Percentiles rank a stretch among this genome's conserved stretches.
These are phyloP conservation scores for Gari tellinella DNA, from an alignment of 2,888 invertebrate species.

Conservation along the genomic window DNA sequence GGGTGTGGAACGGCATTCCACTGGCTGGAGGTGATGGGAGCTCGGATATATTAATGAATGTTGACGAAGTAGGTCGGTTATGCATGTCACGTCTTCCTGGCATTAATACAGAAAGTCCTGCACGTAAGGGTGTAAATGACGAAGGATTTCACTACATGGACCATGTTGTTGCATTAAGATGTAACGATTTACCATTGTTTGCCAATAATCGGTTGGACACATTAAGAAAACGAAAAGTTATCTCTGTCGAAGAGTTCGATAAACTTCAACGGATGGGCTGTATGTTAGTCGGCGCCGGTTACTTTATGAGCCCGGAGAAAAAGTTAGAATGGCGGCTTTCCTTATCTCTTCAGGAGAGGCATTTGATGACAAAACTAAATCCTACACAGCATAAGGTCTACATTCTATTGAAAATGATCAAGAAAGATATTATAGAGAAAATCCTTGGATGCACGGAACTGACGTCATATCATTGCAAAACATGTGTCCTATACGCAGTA, in stretches of 20 bases:
- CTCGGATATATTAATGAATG: no score
- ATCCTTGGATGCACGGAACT: background rate
- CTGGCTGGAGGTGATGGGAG: background rate
- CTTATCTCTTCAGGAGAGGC: slow-evolving; percentile 14
- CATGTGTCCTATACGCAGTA: background rate
- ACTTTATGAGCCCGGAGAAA: background rate
- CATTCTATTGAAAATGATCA: slow-evolving; percentile 27
- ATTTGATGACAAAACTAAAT: slow-evolving; percentile 27
- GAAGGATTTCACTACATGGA: background rate
- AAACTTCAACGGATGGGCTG: background rate
- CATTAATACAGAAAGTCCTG: background rate
- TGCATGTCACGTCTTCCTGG: no score
- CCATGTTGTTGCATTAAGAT: background rate
- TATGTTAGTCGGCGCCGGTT: slow-evolving; percentile 10
- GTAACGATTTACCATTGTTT: background rate
- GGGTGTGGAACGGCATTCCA: background rate
- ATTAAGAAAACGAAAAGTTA: no score
- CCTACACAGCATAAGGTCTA: slow-evolving; percentile 20
- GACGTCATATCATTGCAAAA: slow-evolving; percentile 15
- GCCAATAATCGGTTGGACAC: background rate
- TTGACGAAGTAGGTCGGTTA: no score
- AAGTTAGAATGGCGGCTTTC: slow-evolving; percentile 27
- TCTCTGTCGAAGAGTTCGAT: background rate
- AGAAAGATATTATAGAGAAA: slow-evolving; percentile 8
- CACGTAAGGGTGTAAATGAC: background rate